Base-by-base conservation (phyloP, 1,140 invertebrate species). In the Chymomyza costata region DNA sequence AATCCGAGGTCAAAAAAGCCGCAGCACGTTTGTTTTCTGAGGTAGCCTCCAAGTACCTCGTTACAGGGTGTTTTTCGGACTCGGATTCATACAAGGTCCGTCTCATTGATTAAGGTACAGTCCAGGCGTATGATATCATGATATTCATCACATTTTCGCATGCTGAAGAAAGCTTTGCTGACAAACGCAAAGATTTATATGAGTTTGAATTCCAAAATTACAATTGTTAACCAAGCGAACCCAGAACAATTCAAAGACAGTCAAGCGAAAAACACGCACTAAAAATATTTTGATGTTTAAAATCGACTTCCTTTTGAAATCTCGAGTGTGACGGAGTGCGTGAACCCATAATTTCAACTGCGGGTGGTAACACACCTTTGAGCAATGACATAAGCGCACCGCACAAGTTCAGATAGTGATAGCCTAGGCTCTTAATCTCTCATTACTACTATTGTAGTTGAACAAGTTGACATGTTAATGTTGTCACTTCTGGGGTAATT, bases 321-420 rank as follows among this genome's bases (percentile, higher is more conserved):
- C 49, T 65, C 73, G 56, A 80, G 45, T 78, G 71, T 78, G 71
- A 78, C 71, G n/a, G 71, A 49, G 58, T 68, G 63, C 69, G 58
- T 71, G 71, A 78, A 76, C 66, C 68, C 61, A 15, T 38, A 37
- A 44, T 28, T 37, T 14, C 2, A 31, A 13, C 38, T 21, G 17
- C 25, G 25, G 15, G 25, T 38, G 15, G 13, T 28, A n/a, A 59
- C 44, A n/a, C n/a, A n/a, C 8, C 21, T 25, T 5, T 25, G 21
- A 3, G 21, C 21, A 25, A 25, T 65, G 62, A 65, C 61, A 65
- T 64, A 64, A 64, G 51, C 61, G 43, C 15, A 48, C 16, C 11
- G 19, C 19, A 13, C 71, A 78, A 78, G 71, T 80, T 78, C 71
- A 78, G 51, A 52, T 64, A 61, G 53, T n/a, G n/a, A 63, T 40